These are phyloP conservation scores for Paraescarpia echinospica DNA, from an alignment of 1,140 invertebrate species.

Conservation along the genomic window DNA sequence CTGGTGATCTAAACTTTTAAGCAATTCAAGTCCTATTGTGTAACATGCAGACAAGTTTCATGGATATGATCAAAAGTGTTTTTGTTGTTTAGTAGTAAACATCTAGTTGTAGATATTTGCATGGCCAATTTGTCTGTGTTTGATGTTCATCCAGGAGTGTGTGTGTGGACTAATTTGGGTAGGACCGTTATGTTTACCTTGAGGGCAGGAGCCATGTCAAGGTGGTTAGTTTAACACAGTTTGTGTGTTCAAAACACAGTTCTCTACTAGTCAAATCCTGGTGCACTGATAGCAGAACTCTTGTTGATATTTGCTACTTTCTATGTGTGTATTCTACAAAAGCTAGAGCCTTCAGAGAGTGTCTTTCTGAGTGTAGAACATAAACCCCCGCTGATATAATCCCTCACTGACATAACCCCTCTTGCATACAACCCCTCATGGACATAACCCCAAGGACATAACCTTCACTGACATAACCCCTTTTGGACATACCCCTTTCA, in stretches of 20 bases:
- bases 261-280: not conserved
- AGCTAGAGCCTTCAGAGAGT: not conserved
- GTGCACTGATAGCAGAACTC: not conserved
- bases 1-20: not conserved
- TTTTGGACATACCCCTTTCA: no score
- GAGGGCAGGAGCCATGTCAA: not conserved
- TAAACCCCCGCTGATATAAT: no score
- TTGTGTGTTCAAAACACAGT: not conserved
- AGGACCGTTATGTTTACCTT: not conserved
- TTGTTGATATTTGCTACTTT: not conserved
- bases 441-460: no score
- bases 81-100: not conserved
- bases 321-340: not conserved
- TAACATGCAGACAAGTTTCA: not conserved
- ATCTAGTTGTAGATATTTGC: not conserved
- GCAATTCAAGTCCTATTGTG: not conserved
- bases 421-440: no score
- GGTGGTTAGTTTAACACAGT: not conserved
- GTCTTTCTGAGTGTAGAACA: no score
- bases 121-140: not conserved
- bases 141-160: not conserved
- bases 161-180: not conserved
- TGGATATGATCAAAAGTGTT: not conserved
- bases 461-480: no score
- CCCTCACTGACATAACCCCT: no score